phyloP scores from a whole-genome alignment of 30 jellyfish, hydroid and myxozoan genomes.

The Aurelia aurita region DNA sequence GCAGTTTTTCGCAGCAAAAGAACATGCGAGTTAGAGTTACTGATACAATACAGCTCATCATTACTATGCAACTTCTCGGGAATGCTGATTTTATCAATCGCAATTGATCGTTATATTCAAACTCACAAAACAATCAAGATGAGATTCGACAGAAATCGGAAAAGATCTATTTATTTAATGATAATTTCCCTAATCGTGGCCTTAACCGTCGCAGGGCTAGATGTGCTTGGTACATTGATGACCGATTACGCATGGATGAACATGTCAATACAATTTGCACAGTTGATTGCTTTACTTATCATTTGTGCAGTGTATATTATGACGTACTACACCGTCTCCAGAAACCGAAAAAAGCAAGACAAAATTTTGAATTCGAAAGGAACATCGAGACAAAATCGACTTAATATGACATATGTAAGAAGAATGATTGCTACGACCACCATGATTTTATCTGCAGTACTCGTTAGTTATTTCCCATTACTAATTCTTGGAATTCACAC shows the following conservation, averaged over 20 bases:
- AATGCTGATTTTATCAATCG: slow-evolving; percentile 55
- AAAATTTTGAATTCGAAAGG: not conserved
- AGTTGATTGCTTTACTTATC: slow-evolving; percentile 21
- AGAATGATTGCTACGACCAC: slow-evolving; percentile 50
- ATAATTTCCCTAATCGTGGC: slow-evolving; percentile 28
- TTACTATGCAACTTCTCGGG: slow-evolving; percentile 58
- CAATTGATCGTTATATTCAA: slow-evolving; percentile 49
- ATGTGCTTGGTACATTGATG: slow-evolving; percentile 58
- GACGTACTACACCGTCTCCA: slow-evolving; percentile 51
- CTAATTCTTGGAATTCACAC: slow-evolving; percentile 43
- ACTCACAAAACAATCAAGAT: slow-evolving; percentile 39
- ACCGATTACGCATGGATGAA: slow-evolving; percentile 48
- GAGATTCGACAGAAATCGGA: slow-evolving; percentile 21
- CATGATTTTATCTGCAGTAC: slow-evolving; percentile 29
- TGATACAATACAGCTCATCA: slow-evolving; percentile 61
- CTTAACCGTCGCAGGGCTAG: slow-evolving; percentile 3
- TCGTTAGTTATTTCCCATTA: slow-evolving; percentile 51
- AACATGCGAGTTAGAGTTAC: slow-evolving; percentile 38
- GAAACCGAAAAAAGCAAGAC: slow-evolving; percentile 16
- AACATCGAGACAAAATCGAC: slow-evolving; percentile 4
- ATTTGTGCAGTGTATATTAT: slow-evolving; percentile 36
- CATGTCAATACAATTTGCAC: slow-evolving; percentile 59
- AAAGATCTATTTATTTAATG: slow-evolving; percentile 1
- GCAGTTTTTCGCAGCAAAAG: slow-evolving; percentile 10
- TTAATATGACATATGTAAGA: slow-evolving; percentile 31